Evolutionary conservation across 2,888 invertebrate species (phyloP).

Genomic region (Diplazon laetatorius): DNA sequence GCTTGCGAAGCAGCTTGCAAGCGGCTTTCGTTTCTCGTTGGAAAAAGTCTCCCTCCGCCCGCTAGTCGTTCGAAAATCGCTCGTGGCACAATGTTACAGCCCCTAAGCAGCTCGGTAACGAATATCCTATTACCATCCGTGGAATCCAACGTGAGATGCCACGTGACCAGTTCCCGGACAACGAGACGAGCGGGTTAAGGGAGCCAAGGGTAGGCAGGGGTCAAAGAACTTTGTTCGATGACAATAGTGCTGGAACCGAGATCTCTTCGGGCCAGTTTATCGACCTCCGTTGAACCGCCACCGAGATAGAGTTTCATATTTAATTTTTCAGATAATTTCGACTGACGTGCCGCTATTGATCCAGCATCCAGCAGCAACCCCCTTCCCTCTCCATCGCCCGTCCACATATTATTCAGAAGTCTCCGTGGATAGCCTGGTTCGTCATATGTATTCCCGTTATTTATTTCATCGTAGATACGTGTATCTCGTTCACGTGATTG

Average conservation of each 20-base stretch:
- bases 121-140: slow-evolving; percentile 75
- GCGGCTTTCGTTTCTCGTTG: too few relatives aligned
- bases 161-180: slow-evolving; percentile 22
- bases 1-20: too few relatives aligned
- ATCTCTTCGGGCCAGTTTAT: slow-evolving; percentile 68
- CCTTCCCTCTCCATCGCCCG: slow-evolving; percentile 11
- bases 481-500: slow-evolving; percentile 14
- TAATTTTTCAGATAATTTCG: slow-evolving; percentile 64
- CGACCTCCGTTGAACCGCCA: slow-evolving; percentile 69
- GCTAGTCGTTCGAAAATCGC: neutral
- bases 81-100: too few relatives aligned
- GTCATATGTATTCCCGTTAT: slow-evolving; percentile 40
- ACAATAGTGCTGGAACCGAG: too few relatives aligned
- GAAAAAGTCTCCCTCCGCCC: neutral
- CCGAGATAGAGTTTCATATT: slow-evolving; percentile 65
- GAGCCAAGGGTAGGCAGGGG: slow-evolving; percentile 2
- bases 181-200: slow-evolving; percentile 36
- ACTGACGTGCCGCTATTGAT: slow-evolving; percentile 66
- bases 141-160: slow-evolving; percentile 69
- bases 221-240: neutral
- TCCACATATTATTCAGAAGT: slow-evolving; percentile 62
- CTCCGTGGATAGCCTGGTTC: slow-evolving; percentile 49
- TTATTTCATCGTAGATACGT: slow-evolving; percentile 36
- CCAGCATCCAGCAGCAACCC: slow-evolving; percentile 37
- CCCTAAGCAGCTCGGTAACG: slow-evolving; percentile 61